These are phyloP conservation scores for Oryzias sinensis DNA, from an alignment of 2,797 vertebrate species.

Conservation along the genomic window DNA sequence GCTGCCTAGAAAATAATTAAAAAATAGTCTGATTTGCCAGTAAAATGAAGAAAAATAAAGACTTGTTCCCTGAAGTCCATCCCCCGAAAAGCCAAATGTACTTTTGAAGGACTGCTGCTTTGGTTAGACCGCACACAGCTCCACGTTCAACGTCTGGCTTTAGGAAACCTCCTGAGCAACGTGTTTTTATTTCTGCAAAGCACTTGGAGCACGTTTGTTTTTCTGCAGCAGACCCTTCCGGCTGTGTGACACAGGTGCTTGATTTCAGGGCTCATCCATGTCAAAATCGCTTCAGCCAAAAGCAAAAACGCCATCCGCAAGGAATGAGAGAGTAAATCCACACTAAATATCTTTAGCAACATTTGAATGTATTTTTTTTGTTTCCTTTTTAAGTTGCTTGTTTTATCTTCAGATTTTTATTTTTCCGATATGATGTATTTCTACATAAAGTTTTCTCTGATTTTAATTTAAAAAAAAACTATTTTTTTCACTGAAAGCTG, in stretches of 20 bases:
- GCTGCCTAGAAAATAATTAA: conserved; percentile 13
- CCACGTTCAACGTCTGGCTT: conserved; percentile 5
- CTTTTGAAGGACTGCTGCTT: conserved; percentile 44
- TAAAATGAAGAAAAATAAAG: background rate
- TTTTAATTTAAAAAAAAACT: conserved; percentile 15
- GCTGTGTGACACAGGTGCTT: conserved; percentile 17
- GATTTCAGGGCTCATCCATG: conserved; percentile 11
- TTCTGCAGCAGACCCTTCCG: conserved; percentile 25
- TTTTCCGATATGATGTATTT: background rate
- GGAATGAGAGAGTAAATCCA: conserved; percentile 7
- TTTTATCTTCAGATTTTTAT: conserved; percentile 14
- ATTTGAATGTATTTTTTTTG: conserved; percentile 48
- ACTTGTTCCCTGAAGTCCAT: conserved; percentile 14
- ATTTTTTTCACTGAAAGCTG: background rate
- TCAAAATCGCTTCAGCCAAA: conserved; percentile 15
- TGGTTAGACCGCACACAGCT: conserved; percentile 7
- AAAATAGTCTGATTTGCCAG: background rate
- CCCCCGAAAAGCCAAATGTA: conserved; percentile 58
- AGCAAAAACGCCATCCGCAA: conserved; percentile 2
- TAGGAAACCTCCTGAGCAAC: conserved; percentile 3
- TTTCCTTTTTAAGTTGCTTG: conserved; percentile 21
- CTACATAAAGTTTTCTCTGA: background rate
- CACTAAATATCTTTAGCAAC: conserved; percentile 30
- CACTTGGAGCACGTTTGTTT: conserved; percentile 34
- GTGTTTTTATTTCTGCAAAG: conserved; percentile 33